Conservation (phyloP, 2,888 invertebrate species). For the Pomacea canaliculata region DNA sequence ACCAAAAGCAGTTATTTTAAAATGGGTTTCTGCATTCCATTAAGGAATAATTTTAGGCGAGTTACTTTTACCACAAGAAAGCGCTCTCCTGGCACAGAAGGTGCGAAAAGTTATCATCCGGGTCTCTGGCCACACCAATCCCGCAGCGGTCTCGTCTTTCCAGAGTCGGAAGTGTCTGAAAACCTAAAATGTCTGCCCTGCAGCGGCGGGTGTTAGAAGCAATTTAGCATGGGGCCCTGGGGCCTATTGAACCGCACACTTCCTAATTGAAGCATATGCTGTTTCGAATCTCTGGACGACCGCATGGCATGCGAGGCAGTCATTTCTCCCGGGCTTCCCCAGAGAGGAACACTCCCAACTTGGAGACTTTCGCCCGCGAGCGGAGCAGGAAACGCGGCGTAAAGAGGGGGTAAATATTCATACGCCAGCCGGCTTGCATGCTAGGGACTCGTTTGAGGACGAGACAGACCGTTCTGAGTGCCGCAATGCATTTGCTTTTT, state of each 20-base stretch:
- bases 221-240: neutral
- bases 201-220: slow-evolving; percentile 9
- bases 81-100: slow-evolving; percentile 5
- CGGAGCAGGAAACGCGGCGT: neutral
- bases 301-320: neutral
- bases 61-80: neutral
- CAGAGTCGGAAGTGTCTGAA: neutral
- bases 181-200: slow-evolving; percentile 3
- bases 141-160: slow-evolving; percentile 3
- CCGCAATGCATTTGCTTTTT: slow-evolving; percentile 3
- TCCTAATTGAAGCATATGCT: slow-evolving; percentile 14
- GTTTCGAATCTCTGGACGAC: neutral
- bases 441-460: neutral
- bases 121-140: neutral
- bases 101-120: slow-evolving; percentile 13
- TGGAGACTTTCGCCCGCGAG: neutral
- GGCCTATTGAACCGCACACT: neutral
- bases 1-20: too few species aligned
- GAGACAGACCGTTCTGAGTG: neutral
- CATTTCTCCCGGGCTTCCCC: neutral
- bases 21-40: too few species aligned
- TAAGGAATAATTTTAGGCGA: too few species aligned
- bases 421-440: neutral
- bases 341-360: neutral
- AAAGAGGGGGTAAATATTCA: slow-evolving; percentile 13